Base-by-base conservation (phyloP, 2,888 invertebrate genomes). In the Melinaea marsaeus region DNA sequence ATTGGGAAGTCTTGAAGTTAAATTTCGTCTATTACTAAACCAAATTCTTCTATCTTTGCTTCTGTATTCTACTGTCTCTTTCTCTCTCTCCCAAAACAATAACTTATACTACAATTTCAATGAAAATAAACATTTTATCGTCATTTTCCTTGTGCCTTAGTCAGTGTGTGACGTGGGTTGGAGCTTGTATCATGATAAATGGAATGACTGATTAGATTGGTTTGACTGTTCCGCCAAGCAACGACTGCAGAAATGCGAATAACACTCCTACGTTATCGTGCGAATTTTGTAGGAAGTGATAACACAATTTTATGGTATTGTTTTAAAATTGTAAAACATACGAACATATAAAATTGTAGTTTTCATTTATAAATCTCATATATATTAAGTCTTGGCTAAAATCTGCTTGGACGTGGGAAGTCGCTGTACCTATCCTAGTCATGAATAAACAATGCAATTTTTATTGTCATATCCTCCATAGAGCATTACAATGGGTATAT, bases 191-290 rank as follows among this genome's bases (percentile, higher is more conserved):
- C 65, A 51, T 63, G 65, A 69, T 68, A 64, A 73, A 69, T 57
- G 42, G 42, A 57, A 57, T 55, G 55, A 32, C 55, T 45, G 84
- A 84, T 86, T 81, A 83, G 80, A 78, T 80, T 78, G 47, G 62
- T 71, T 75, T 74, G 76, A 75, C 80, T 76, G 86, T 88, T 88
- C 88, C 87, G 85, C 83, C 76, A 83, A 79, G 86, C 84, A 81
- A 86, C 85, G 70, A 70, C 70, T 71, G 74, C 69, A 72, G 71
- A 70, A 72, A 76, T 71, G 73, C 73, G 71, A 76, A 74, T 69
- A 73, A 75, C 67, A 71, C 22, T 22, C 22, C 22, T 68, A 66
- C 60, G 67, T 71, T 79, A 76, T 79, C 78, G 73, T 63, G 67
- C 62, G 56, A 70, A 62, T 65, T 22, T 75, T 75, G 75, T 77